Evolutionary conservation across 1,140 invertebrate genomes (phyloP), one percentile per base, ranked within the genome.

Genomic region (Drosophila lini): DNA sequence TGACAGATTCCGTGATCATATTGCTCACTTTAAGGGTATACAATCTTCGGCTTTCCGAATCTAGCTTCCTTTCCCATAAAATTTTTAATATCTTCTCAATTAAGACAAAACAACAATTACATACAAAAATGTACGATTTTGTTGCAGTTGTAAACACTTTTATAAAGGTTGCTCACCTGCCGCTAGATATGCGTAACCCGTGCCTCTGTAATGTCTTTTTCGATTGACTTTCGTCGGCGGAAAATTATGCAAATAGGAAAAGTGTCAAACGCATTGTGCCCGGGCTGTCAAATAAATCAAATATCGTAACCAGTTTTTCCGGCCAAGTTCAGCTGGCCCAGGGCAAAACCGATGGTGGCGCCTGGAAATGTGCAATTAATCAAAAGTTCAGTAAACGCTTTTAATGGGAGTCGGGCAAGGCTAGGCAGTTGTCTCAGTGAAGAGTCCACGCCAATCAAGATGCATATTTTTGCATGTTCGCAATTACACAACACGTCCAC

Each of bases 401-500:
- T 70, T 59, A 48, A 71, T 69, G 36, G 36, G n/a, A 48, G 40
- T 40, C 40, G n/a, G 34, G n/a, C 40, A 31, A 40, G 36, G 44
- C 42, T 34, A 41, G 36, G 44, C 42, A 34, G 42, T 55, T n/a
- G 52, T 44, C 47, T 41, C 57, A 28, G 19, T 5, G 44, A 59
- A 45, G 53, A 75, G 52, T 65, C 71, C 60, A 47, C 61, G 78
- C 64, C 83, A 88, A 88, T 86, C 80, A 80, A 77, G 80, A 88
- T 86, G 68, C 80, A 82, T 77, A 80, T 88, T 80, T 77, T 75
- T 80, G 71, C 79, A 71, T 84, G 75, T 79, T 74, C 47, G 38
- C 47, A 76, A 65, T 83, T 74, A 63, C 74, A 73, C 74, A 67
- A 79, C 81, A 84, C 78, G 77, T 84, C 81, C 81, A 84, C 81